phyloP scores from a whole-genome alignment of 2,113 vertebrate genomes.

The Calypte anna region DNA sequence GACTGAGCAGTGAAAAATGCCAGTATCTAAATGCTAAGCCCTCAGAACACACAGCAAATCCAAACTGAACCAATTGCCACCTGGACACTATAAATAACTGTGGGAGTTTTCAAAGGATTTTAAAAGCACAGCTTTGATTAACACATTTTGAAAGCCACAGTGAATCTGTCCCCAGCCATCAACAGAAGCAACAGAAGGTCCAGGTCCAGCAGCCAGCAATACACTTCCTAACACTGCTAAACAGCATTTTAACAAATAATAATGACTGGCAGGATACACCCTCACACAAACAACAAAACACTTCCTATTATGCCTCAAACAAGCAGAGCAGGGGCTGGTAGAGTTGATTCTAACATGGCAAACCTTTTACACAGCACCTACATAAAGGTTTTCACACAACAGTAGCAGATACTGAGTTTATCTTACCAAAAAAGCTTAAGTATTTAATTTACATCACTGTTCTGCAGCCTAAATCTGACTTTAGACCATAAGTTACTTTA shows the following conservation, averaged over 20 bases:
- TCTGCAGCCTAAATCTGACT: not conserved
- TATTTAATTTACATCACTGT: not conserved
- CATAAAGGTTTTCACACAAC: not conserved
- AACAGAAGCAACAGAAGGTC: not conserved
- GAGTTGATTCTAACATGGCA: not conserved
- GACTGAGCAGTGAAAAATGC: not conserved
- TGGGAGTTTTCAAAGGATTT: not conserved
- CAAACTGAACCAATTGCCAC: not conserved
- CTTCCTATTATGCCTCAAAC: not conserved
- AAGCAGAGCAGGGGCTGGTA: not conserved
- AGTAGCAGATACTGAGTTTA: not conserved
- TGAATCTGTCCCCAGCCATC: not conserved
- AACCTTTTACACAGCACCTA: not conserved
- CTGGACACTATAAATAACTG: not conserved
- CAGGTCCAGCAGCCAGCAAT: not conserved
- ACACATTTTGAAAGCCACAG: not conserved
- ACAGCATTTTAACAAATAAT: not conserved
- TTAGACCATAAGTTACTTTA: not conserved
- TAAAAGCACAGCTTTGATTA: not conserved
- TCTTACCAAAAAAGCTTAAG: not conserved
- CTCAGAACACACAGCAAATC: not conserved
- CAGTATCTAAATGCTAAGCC: not conserved
- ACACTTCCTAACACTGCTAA: not conserved
- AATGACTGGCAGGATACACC: not conserved
- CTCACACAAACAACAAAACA: not conserved